Base-by-base conservation (phyloP, 2,113 vertebrate genomes). In the Vidua chalybeata region DNA sequence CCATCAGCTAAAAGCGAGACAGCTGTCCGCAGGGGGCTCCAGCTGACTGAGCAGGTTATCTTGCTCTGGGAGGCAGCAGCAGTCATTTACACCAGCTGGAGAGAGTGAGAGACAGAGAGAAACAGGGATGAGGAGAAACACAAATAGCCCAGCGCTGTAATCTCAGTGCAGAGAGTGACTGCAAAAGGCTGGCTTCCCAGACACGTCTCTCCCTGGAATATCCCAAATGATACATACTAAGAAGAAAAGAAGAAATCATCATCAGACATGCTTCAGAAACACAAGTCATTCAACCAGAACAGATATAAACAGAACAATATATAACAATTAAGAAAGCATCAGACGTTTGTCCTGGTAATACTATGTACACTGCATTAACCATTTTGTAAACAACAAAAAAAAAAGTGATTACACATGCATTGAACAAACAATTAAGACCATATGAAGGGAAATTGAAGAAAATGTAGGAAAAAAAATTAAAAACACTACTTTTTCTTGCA, bases 31-130 rank as follows among this genome's bases (percentile, higher is more conserved):
- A 96, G 97, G 98, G 98, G 97, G 97, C 98, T 98, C 96, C 98
- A 96, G 98, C 98, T 97, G 98, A 97, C 97, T 85, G 98, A 96
- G 98, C 98, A 96, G 97, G 98, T 98, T 97, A 96, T 94, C 82
- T 95, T 96, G 97, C 97, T 96, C 98, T 89, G 96, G 76, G 95
- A 97, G 96, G 97, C 97, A 78, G 96, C 96, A 94, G 96, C 97
- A 97, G 97, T 97, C 96, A 98, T 96, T 97, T 97, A 98, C 96
- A 96, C 98, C 98, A 97, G 98, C 98, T 97, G 98, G 96, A 95
- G 96, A 96, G 95, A 96, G 95, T 28, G 93, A 92, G 96, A 96
- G 95, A 95, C 92, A 93, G 94, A 92, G 94, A 89, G 91, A 85
- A 93, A 94, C 63, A 80, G n/a, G 49, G 71, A 86, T 92, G 92